Conservation (phyloP, 1,140 invertebrate genomes). For the Lepidurus apus region DNA sequence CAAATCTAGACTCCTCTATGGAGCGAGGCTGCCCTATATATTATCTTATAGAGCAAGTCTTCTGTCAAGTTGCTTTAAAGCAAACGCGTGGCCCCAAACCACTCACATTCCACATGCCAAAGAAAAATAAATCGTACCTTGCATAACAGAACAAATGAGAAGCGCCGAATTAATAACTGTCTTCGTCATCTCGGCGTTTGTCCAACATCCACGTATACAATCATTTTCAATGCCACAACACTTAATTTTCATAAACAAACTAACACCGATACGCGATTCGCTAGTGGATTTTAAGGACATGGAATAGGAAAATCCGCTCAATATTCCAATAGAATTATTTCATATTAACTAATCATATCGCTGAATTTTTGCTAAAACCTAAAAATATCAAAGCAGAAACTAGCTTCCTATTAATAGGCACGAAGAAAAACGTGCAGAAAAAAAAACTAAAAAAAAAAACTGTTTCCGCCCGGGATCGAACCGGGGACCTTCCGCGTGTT, state of each 20-base stretch:
- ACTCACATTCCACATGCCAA: background rate
- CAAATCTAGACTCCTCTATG: background rate
- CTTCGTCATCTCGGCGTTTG: background rate
- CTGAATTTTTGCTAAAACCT: too few relatives aligned
- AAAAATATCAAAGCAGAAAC: too few relatives aligned
- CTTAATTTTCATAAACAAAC: background rate
- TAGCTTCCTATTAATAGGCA: background rate
- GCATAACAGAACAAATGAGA: background rate
- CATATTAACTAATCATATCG: too few relatives aligned
- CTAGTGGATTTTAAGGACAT: background rate
- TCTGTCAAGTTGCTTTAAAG: background rate
- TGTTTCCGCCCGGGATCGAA: slow-evolving; percentile 38
- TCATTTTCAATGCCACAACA: background rate
- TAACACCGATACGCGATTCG: background rate
- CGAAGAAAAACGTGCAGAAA: background rate
- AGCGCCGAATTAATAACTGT: background rate
- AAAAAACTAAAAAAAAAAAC: background rate
- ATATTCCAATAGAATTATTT: too few relatives aligned
- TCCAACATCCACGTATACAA: background rate
- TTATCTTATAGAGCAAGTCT: background rate
- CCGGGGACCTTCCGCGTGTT: slow-evolving; percentile 38
- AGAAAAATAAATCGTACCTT: background rate
- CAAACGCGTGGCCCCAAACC: background rate
- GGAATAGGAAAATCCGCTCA: too few relatives aligned
- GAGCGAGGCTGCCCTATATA: slow-evolving; percentile 14